Evolutionary conservation across 2,888 invertebrate genomes (phyloP).

Genomic region (Tenthredo livida): DNA sequence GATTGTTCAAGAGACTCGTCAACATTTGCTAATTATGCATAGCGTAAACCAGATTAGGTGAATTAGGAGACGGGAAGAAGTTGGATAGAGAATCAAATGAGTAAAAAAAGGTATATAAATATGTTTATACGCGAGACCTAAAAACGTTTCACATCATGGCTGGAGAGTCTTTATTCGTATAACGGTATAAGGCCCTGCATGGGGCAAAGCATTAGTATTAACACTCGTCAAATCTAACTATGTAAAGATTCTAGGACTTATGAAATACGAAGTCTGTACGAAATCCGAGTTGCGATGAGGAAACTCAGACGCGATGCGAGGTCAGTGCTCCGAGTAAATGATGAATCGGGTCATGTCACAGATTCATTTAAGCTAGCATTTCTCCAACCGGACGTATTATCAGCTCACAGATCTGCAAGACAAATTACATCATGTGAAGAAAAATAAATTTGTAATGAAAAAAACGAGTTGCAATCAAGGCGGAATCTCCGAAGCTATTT

Average conservation of each 20-base stretch:
- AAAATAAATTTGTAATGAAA: background rate
- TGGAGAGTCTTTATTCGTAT: background rate
- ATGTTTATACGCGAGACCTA: too few relatives aligned
- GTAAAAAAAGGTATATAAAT: too few relatives aligned
- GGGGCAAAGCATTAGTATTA: background rate
- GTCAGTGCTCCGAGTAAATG: background rate
- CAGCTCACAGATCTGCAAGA: constrained; percentile 39
- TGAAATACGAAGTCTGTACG: too few relatives aligned
- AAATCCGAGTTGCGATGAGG: background rate
- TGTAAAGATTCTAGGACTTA: too few relatives aligned
- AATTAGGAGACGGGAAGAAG: too few relatives aligned
- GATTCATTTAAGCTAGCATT: background rate
- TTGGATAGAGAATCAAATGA: too few relatives aligned
- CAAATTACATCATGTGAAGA: background rate
- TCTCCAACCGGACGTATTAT: constrained; percentile 29
- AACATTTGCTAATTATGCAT: too few relatives aligned
- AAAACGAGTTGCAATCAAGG: constrained; percentile 16
- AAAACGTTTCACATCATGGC: background rate
- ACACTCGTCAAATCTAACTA: background rate
- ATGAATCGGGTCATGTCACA: background rate
- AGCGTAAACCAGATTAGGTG: too few relatives aligned
- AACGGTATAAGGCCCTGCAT: background rate
- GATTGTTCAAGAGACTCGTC: too few relatives aligned
- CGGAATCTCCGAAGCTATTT: constrained; percentile 46
- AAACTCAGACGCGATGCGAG: background rate